Percentiles rank a stretch among this genome's conserved stretches.
Conservation (phyloP, 2,113 vertebrate genomes). For the Erythrolamprus reginae region DNA sequence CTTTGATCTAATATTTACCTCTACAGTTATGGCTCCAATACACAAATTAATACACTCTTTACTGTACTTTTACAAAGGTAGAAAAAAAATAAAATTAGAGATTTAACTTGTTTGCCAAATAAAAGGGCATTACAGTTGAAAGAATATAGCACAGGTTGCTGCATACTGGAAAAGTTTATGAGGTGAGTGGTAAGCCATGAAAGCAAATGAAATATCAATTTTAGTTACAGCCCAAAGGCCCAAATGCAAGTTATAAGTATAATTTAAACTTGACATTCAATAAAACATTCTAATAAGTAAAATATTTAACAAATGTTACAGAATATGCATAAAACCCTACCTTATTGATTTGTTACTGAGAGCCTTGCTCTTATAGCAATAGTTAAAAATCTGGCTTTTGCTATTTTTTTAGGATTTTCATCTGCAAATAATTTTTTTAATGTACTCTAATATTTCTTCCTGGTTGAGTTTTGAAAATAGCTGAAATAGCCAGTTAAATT, state of each 20-base stretch:
- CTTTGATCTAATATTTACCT: not conserved
- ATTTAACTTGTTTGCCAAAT: not conserved
- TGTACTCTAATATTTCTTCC: not conserved
- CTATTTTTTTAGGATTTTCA: not conserved
- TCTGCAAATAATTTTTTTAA: not conserved
- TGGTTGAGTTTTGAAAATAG: not conserved
- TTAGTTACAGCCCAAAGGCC: not conserved
- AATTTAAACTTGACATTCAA: not conserved
- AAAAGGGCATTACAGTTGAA: not conserved
- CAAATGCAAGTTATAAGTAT: not conserved
- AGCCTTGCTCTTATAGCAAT: not conserved
- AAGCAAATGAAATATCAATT: not conserved
- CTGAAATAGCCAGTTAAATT: not conserved
- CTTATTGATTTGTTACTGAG: not conserved
- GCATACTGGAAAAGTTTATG: not conserved
- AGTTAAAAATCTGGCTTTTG: not conserved
- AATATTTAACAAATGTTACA: not conserved
- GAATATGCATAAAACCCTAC: not conserved
- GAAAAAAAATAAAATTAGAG: not conserved
- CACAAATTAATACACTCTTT: not conserved
- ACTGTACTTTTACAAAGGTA: not conserved
- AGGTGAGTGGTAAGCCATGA: not conserved
- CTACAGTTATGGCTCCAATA: not conserved
- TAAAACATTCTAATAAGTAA: not conserved
- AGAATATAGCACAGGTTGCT: not conserved